Conservation (phyloP, 2,888 invertebrate species). For the Empis stercorea region DNA sequence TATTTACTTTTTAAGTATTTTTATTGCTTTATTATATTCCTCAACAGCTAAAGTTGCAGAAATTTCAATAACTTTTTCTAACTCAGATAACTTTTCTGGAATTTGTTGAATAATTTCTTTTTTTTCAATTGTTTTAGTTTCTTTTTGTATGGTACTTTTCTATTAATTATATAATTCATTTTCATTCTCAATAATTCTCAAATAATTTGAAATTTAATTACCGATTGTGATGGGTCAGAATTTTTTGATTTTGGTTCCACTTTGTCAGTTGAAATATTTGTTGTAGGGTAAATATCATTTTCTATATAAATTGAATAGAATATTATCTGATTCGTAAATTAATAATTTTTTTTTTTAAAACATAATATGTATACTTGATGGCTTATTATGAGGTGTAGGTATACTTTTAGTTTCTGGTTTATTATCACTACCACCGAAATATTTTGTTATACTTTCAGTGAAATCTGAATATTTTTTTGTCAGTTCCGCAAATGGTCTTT, state of each 20-base stretch:
- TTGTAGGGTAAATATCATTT: slow-evolving; percentile 14
- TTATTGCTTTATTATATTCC: slow-evolving; percentile 50
- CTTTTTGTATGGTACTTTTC: no score
- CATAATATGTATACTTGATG: not conserved
- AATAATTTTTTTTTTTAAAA: not conserved
- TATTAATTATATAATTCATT: no score
- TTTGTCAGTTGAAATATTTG: not conserved
- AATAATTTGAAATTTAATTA: slow-evolving; percentile 1
- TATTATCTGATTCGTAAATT: not conserved
- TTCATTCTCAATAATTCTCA: no score
- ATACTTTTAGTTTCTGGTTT: slow-evolving; percentile 11
- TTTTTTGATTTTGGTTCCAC: not conserved
- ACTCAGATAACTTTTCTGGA: slow-evolving; percentile 38
- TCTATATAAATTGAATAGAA: slow-evolving; percentile 10
- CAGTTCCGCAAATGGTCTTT: slow-evolving; percentile 27
- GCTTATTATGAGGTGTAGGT: not conserved
- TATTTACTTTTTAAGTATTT: slow-evolving; percentile 38
- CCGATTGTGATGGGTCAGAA: not conserved
- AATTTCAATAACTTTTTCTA: slow-evolving; percentile 43
- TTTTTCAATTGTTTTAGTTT: slow-evolving; percentile 14
- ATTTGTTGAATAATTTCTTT: slow-evolving; percentile 29
- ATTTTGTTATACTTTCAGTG: slow-evolving; percentile 24
- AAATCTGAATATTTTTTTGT: slow-evolving; percentile 21
- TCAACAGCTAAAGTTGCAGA: slow-evolving; percentile 50
- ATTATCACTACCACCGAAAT: slow-evolving; percentile 22